These are phyloP conservation scores for Lasioglossum lativentre DNA, from an alignment of 2,888 invertebrate genomes.

Conservation along the genomic window DNA sequence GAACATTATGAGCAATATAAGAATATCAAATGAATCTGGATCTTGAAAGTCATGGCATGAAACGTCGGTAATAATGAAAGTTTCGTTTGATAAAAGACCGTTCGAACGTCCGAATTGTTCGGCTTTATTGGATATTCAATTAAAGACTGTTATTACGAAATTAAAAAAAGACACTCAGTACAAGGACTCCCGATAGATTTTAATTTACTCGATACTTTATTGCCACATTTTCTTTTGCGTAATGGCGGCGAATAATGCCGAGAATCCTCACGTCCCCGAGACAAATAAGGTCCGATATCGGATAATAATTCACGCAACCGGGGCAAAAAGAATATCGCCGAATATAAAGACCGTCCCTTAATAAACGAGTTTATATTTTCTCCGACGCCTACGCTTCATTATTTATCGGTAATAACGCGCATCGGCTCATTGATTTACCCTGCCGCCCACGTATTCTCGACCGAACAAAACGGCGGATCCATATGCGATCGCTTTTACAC, in stretches of 20 bases:
- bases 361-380: conserved; percentile 41
- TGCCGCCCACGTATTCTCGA: neutral
- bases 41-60: neutral
- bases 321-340: conserved; percentile 9
- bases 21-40: conserved; percentile 26
- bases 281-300: conserved; percentile 46
- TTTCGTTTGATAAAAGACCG: neutral
- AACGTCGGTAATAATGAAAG: conserved; percentile 9
- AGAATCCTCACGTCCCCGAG: neutral
- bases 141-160: conserved; percentile 4
- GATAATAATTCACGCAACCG: conserved; percentile 32
- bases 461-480: conserved; percentile 36
- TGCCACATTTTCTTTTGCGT: neutral
- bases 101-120: neutral
- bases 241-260: conserved; percentile 22
- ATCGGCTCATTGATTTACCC: conserved; percentile 36
- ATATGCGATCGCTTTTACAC: conserved; percentile 3
- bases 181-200: conserved; percentile 19
- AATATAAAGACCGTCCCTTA: conserved; percentile 24
- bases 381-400: conserved; percentile 16
- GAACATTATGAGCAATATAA: conserved; percentile 12
- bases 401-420: conserved; percentile 47
- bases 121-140: conserved; percentile 13
- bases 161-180: neutral
- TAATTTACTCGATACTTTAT: conserved; percentile 43